Conservation (phyloP, 1,140 invertebrate species). For the Acyrthosiphon pisum region DNA sequence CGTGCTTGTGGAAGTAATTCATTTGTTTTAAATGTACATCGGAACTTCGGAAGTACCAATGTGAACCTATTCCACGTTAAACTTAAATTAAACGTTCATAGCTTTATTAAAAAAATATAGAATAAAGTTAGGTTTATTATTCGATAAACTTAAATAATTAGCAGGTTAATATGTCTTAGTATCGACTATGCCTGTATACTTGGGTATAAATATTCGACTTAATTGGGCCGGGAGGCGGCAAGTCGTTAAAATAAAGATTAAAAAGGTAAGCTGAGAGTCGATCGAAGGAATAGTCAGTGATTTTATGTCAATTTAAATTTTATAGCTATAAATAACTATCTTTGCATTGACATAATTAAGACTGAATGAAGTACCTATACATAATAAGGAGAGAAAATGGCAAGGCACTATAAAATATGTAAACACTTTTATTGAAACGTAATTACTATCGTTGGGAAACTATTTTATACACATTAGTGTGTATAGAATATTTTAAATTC, state of each 20-base stretch:
- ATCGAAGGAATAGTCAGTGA: not conserved
- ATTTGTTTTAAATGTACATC: not conserved
- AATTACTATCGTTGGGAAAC: too few relatives aligned
- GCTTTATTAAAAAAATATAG: not conserved
- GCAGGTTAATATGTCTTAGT: not conserved
- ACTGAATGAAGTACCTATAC: not conserved
- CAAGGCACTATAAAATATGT: not conserved
- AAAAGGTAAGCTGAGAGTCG: not conserved
- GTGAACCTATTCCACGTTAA: not conserved
- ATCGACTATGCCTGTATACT: not conserved
- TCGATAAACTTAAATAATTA: not conserved
- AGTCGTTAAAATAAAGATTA: not conserved
- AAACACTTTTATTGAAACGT: not conserved
- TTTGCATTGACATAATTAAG: too few relatives aligned
- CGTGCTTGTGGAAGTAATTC: not conserved
- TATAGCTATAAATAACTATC: not conserved
- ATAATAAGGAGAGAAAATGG: not conserved
- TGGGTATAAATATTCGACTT: not conserved
- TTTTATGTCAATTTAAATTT: conserved; percentile 19
- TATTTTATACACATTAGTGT: too few relatives aligned
- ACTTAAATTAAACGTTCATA: not conserved
- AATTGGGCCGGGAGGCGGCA: not conserved
- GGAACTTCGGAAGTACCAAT: not conserved
- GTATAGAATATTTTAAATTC: too few relatives aligned
- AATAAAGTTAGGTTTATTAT: not conserved